Evolutionary conservation across 2,888 invertebrate species (phyloP).

Genomic region (Cyclophora albipunctata): DNA sequence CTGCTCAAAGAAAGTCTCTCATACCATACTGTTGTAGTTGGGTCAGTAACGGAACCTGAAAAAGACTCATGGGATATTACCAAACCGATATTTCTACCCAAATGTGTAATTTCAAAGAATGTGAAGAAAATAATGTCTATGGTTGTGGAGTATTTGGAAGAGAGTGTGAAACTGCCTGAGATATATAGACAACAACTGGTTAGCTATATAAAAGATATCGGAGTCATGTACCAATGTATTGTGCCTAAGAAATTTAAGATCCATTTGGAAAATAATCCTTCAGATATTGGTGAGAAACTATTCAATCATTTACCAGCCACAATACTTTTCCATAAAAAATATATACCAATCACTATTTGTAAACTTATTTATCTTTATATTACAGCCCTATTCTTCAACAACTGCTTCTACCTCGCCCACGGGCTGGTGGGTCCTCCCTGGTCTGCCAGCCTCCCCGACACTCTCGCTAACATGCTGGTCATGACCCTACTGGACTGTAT

Average conservation of each 20-base stretch:
- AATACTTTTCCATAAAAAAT: not conserved
- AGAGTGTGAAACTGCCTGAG: slow-evolving; percentile 52
- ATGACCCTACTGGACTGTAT: slow-evolving; percentile 51
- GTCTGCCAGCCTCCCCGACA: slow-evolving; percentile 42
- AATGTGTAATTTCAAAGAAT: slow-evolving; percentile 60
- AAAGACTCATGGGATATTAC: slow-evolving; percentile 49
- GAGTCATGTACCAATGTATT: slow-evolving; percentile 60
- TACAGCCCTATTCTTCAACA: slow-evolving; percentile 69
- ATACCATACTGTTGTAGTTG: slow-evolving; percentile 47
- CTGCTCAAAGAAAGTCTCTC: slow-evolving; percentile 53
- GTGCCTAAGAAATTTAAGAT: slow-evolving; percentile 60
- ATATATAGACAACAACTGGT: slow-evolving; percentile 53
- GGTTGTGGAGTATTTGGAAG: slow-evolving; percentile 58
- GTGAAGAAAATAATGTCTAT: slow-evolving; percentile 52
- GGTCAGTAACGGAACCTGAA: slow-evolving; percentile 24
- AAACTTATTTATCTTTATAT: slow-evolving; percentile 6
- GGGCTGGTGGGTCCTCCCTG: slow-evolving; percentile 69
- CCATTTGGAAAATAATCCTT: slow-evolving; percentile 56
- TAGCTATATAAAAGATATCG: slow-evolving; percentile 55
- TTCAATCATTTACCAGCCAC: not conserved
- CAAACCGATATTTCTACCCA: slow-evolving; percentile 57
- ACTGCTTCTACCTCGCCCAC: slow-evolving; percentile 68
- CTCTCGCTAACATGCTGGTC: slow-evolving; percentile 44
- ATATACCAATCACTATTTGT: not conserved
- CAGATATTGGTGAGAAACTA: slow-evolving; percentile 58